Evolutionary conservation across 2,113 vertebrate genomes (phyloP), one percentile per base, ranked within the genome.

Genomic region (Origma solitaria): DNA sequence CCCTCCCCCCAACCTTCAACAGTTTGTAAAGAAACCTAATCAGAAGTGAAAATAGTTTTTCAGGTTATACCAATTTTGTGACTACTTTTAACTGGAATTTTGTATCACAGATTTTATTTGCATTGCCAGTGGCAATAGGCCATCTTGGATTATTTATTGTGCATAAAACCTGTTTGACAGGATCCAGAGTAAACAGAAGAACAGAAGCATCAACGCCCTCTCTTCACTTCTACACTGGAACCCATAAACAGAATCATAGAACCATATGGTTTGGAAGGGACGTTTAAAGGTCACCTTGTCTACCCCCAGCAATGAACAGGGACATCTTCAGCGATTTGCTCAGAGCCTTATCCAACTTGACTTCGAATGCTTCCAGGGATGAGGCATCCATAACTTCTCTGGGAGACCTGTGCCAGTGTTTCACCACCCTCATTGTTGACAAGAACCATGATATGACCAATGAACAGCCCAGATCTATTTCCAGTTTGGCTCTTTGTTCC

Each of bases 171-270:
- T 54, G 8, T 42, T 47, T 57, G 44, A 44, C 28, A 64, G 38
- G 40, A 77, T 72, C 23, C 69, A 70, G 16, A 35, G 16, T 61
- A 84, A 84, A 37, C 2, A 82, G 23, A 87, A 1, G 2, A 7
- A 44, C 15, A 82, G 50, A 66, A 23, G 6, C 10, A 38, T 27
- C 13, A 6, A 53, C 0, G 0, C 6, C 9, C 23, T 61, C 33
- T 51, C 20, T 4, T 61, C 33, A 73, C 27, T 75, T 56, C 54
- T 60, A 20, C 15, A 33, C 10, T 61, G 38, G 73, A 87, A 64
- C 11, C 18, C 21, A 47, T 58, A 50, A 44, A n/a, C 31, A 62
- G 25, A 62, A 60, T 54, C 21, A 54, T 12, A 23, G 47, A 61
- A 61, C 4, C 5, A 14, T 54, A 49, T 35, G 15, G 7, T 21